Base-by-base conservation (phyloP, 2,888 invertebrate species). In the Axea sp. region DNA sequence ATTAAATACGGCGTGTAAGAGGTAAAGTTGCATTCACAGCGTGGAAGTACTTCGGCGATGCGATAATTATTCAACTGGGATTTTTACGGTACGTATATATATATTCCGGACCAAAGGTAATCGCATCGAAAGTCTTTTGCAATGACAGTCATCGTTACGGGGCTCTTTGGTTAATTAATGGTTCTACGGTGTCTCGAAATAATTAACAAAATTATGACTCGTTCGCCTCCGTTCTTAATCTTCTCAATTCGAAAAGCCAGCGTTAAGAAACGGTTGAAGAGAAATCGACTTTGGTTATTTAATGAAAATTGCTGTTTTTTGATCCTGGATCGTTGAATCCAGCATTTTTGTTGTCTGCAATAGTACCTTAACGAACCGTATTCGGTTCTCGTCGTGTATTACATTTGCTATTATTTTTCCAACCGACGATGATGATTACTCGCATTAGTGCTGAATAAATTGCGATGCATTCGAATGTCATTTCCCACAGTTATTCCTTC, bases 151-250 rank as follows among this genome's bases (percentile, higher is more conserved):
- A 55, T 65, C 69, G 67, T 57, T 59, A 59, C 19, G 39, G 17
- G 43, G 75, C 68, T 73, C 77, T 82, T 79, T 69, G 76, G 78
- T 81, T 82, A 83, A 83, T 83, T 81, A 81, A 81, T 82, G 76
- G 81, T 75, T 68, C 75, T 47, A 76, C 65, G 43, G 53, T 73
- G 53, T 55, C 69, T 59, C 64, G 74, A 80, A 80, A 81, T 83
- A 82, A 82, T 81, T 81, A 82, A 82, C 77, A 73, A 83, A 83
- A 82, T 82, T 83, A 82, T 78, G 75, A 69, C 76, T 60, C 64
- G 51, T 37, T 57, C 41, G 33, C 26, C 31, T 62, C 59, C 49
- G 39, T 57, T 72, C 14, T 47, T 47, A 62, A 47, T 68, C 45
- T 28, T 51, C 59, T 17, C 37, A 12, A 37, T 53, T 17, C 35